Evolutionary conservation across 1,140 invertebrate genomes (phyloP).

Genomic region (Cydia amplana): DNA sequence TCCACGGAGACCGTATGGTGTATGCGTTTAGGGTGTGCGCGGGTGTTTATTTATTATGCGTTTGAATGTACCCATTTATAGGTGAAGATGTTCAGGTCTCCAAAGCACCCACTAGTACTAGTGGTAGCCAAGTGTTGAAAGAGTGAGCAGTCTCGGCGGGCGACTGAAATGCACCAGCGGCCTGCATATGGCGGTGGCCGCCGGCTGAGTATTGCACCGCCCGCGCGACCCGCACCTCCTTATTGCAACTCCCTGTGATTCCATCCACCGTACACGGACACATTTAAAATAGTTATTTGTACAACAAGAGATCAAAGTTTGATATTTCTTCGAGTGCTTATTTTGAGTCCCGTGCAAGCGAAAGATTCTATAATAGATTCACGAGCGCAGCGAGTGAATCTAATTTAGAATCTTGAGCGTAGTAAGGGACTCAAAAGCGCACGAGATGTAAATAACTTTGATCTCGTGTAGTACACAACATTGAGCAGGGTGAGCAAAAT

Average conservation of each 20-base stretch:
- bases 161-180: neutral
- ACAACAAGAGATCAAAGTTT: no score
- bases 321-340: no score
- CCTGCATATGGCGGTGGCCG: constrained; percentile 13
- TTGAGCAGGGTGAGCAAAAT: no score
- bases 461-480: no score
- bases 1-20: no score
- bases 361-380: no score
- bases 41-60: neutral
- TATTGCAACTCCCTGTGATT: neutral
- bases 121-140: neutral
- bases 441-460: no score
- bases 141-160: neutral
- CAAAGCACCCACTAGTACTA: neutral
- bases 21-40: neutral
- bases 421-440: no score
- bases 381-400: no score
- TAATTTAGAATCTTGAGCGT: no score
- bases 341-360: no score
- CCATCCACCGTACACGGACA: neutral
- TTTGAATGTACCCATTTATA: neutral
- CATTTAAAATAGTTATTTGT: no score
- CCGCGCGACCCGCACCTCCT: neutral
- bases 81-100: neutral
- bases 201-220: constrained; percentile 14